Percentiles rank a stretch among this genome's conserved stretches.
Conservation (phyloP, 2,113 vertebrate species). For the Myodes glareolus region DNA sequence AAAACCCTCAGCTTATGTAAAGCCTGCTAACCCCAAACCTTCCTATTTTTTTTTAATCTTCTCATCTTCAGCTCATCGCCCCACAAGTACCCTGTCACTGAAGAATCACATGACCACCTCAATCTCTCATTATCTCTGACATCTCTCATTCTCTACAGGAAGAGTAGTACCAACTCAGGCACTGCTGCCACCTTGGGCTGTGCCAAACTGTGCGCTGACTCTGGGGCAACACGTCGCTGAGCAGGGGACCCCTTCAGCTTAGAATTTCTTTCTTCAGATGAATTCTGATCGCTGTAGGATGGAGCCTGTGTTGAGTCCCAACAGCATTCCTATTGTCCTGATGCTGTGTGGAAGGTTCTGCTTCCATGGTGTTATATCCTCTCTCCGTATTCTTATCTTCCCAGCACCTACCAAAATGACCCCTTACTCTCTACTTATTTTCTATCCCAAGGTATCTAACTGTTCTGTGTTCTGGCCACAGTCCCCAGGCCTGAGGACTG, state of each 20-base stretch:
- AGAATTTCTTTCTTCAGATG: not conserved
- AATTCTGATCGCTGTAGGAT: not conserved
- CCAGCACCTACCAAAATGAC: not conserved
- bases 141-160: not conserved
- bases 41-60: not conserved
- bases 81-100: not conserved
- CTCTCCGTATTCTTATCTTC: not conserved
- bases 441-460: not conserved
- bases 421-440: not conserved
- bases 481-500: not conserved
- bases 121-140: no score
- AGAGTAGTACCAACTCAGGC: not conserved
- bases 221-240: not conserved
- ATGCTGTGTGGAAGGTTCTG: not conserved
- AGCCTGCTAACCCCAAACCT: not conserved
- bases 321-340: not conserved
- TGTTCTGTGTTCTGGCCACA: not conserved
- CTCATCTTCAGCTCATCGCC: not conserved
- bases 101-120: not conserved
- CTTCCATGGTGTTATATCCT: not conserved
- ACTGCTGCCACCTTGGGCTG: not conserved
- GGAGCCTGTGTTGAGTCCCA: not conserved
- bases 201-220: not conserved
- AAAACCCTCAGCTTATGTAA: not conserved
- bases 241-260: not conserved